A percentile compares a stretch with the other conserved stretches of the same genome.
Evolutionary conservation across 2,797 vertebrate species (phyloP).

Genomic region (Jordanella pulchra): DNA sequence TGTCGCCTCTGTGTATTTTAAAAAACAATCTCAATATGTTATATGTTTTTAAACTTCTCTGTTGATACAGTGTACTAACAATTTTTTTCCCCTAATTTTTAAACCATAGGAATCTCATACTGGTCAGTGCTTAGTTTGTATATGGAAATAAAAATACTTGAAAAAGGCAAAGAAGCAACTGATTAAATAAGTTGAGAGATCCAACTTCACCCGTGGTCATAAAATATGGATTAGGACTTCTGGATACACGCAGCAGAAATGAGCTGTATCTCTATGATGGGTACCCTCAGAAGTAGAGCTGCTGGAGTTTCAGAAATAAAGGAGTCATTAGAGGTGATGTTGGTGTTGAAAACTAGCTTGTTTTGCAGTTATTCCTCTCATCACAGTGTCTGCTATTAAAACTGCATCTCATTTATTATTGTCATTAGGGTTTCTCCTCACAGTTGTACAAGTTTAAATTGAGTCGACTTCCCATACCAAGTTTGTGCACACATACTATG

Average conservation of each 20-base stretch:
- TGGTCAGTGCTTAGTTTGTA: neutral
- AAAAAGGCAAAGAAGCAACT: neutral
- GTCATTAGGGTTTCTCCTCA: neutral
- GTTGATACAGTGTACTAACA: too few relatives aligned
- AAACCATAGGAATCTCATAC: neutral
- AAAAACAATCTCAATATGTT: too few relatives aligned
- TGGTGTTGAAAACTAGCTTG: neutral
- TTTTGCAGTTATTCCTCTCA: neutral
- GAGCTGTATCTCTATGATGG: neutral
- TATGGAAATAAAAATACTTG: neutral
- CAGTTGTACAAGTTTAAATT: neutral
- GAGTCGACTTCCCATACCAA: too few relatives aligned
- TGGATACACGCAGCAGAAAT: neutral
- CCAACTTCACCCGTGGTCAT: neutral
- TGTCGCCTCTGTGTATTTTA: too few relatives aligned
- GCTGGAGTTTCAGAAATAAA: neutral
- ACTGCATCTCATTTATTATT: neutral
- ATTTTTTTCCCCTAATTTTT: neutral
- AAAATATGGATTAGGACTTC: neutral
- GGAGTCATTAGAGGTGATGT: neutral
- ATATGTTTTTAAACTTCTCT: too few relatives aligned
- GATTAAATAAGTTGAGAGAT: neutral
- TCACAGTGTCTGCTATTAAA: neutral
- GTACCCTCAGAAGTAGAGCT: neutral
- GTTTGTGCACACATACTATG: too few relatives aligned